Evolutionary conservation across 2,888 invertebrate species (phyloP).

Genomic region (Cryptophagus acutangulus): DNA sequence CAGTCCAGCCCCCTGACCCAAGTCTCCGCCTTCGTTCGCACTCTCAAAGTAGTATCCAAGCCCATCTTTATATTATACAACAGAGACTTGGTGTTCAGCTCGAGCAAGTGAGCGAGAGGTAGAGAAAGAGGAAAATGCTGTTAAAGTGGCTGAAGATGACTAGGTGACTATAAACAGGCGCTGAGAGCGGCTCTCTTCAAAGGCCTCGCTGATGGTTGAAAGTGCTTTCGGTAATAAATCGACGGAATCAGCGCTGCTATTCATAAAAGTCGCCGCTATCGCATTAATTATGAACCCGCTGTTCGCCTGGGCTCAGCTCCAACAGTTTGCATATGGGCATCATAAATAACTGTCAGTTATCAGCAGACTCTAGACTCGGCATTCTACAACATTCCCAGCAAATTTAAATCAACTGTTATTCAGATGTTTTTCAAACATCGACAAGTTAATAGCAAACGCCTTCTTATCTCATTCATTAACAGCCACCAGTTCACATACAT

Average conservation of each 20-base stretch:
- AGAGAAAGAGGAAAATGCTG: slow-evolving; percentile 33
- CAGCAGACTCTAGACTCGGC: slow-evolving; percentile 34
- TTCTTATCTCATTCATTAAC: slow-evolving; percentile 16
- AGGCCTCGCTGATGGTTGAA: slow-evolving; percentile 40
- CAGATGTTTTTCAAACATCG: slow-evolving; percentile 27
- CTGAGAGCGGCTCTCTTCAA: slow-evolving; percentile 40
- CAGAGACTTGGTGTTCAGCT: not conserved
- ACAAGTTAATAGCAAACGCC: slow-evolving; percentile 37
- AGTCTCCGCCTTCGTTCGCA: slow-evolving; percentile 48
- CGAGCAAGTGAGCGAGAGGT: slow-evolving; percentile 22
- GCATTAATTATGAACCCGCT: slow-evolving; percentile 46
- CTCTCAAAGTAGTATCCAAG: too few relatives aligned
- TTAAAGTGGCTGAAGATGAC: slow-evolving; percentile 36
- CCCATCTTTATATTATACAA: slow-evolving; percentile 25
- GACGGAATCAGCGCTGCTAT: slow-evolving; percentile 47
- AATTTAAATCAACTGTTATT: slow-evolving; percentile 38
- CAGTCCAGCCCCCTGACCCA: slow-evolving; percentile 52
- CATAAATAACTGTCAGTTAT: slow-evolving; percentile 47
- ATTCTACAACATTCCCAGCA: slow-evolving; percentile 42
- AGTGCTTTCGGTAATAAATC: slow-evolving; percentile 48
- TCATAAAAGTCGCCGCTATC: slow-evolving; percentile 49
- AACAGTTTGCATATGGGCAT: slow-evolving; percentile 46
- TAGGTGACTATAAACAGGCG: slow-evolving; percentile 37
- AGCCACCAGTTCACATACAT: too few relatives aligned
- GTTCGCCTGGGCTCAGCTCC: slow-evolving; percentile 36